Evolutionary conservation across 2,888 invertebrate genomes (phyloP).

Genomic region (Zhengitettix transpicula): DNA sequence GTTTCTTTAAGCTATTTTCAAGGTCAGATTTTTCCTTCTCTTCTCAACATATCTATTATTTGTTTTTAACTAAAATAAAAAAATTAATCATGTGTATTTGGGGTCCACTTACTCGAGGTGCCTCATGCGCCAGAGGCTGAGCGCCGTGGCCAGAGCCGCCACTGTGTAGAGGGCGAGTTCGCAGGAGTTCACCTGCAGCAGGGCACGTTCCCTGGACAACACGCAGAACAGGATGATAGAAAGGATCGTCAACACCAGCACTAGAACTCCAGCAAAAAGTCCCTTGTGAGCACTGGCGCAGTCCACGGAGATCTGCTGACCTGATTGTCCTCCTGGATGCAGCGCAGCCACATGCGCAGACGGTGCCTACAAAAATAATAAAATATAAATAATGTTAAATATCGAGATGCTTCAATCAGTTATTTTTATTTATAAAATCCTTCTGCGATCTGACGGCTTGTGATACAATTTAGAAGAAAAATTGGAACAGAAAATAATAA

Average conservation of each 20-base stretch:
- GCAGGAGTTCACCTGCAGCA: conserved; percentile 3
- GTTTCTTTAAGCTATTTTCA: too few species aligned
- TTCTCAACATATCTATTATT: too few species aligned
- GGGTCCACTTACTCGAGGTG: background rate
- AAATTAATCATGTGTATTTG: too few species aligned
- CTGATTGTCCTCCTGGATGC: background rate
- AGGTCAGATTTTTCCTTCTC: too few species aligned
- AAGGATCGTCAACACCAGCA: conserved; percentile 27
- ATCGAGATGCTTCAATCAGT: too few species aligned
- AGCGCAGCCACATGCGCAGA: background rate
- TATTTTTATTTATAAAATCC: too few species aligned
- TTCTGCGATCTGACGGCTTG: too few species aligned
- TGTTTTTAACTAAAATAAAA: too few species aligned
- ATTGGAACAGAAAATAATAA: too few species aligned
- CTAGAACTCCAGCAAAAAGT: conserved; percentile 26
- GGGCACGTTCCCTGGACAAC: conserved; percentile 15
- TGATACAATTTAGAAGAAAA: too few species aligned
- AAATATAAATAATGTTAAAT: too few species aligned
- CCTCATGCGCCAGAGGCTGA: conserved; percentile 16
- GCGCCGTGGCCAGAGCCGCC: conserved; percentile 25
- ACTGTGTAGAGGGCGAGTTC: conserved; percentile 13
- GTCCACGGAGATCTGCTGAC: conserved; percentile 47
- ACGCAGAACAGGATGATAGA: conserved; percentile 32
- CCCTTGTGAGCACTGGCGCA: conserved; percentile 66
- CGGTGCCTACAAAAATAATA: conserved; percentile 3